Base-by-base conservation (phyloP, 2,113 vertebrate genomes). In the Brachyhypopomus occidentalis region DNA sequence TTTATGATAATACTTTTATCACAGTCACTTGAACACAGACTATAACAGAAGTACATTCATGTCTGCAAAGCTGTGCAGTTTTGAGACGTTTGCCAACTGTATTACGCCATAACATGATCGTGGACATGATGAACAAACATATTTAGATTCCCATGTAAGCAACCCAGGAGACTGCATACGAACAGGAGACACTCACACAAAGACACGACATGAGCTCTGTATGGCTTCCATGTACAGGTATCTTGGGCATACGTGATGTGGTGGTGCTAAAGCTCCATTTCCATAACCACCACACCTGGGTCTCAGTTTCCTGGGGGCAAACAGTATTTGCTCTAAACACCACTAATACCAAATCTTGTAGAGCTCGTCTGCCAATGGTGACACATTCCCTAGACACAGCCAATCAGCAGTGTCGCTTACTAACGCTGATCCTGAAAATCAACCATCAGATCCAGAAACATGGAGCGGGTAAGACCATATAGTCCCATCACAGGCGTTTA, bases 21-120 rank as follows among this genome's bases (percentile, higher is more conserved):
- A 88, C 81, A 81, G 83, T 80, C 74, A 77, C 76, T 88, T 85
- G 85, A 58, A 86, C 88, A 86, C 88, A 70, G 59, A 83, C 52
- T 27, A 71, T 64, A 85, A 84, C 72, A 72, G 38, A 48, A 14
- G 84, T 89, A 92, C 91, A 93, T 92, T 93, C 90, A 90, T 86
- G 89, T 84, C 81, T 86, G 69, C 75, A 88, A 81, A 83, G 81
- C 30, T 82, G 67, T 23, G 67, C 36, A 77, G 77, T 36, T 55
- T 72, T 55, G 70, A 58, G 72, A 75, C 20, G 30, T 75, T 52
- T 34, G 38, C 41, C 56, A 20, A 14, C 27, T 72, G 78, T 66
- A 20, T 34, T 23, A 77, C 70, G 69, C 77, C 14, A 63, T 80
- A 85, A 64, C 62, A 36, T 66, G 64, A 80, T 85, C 72, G 58